Base-by-base conservation (phyloP, 1,140 invertebrate species). In the Homalodisca vitripennis region DNA sequence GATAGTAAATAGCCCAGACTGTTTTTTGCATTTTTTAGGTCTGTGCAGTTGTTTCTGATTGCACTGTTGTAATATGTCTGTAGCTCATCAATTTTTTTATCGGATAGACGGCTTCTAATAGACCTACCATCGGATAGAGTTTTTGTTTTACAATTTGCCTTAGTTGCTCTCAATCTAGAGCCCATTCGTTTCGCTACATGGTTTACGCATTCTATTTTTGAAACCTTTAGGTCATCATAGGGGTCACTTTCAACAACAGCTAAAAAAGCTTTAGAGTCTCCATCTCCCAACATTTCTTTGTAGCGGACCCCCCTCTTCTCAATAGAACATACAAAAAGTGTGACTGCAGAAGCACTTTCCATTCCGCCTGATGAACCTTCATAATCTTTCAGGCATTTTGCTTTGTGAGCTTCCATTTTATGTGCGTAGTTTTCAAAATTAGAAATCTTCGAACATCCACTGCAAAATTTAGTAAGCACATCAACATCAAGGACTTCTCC, bases 261-360 rank as follows among this genome's bases (percentile, higher is more conserved):
- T 20, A n/a, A 24, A 51, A 26, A 30, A 48, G n/a, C 64, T 20
- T 71, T 63, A 26, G 65, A 64, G 62, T 74, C 72, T 22, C 69
- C 72, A 32, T 74, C 71, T 29, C 71, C 66, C 24, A 74, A 64
- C 55, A 71, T 69, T 22, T 67, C 24, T 27, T 32, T 32, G 51
- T 73, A 73, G 48, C 62, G 64, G 30, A 72, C 66, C 2, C 34
- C 34, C 27, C 30, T 22, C 14, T 14, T 12, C 3, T 10, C 26
- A 10, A 31, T 26, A 3, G 57, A 62, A 10, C 27, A 10, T 20
- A 6, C 30, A n/a, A 64, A 64, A 32, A 64, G 3, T 41, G 27
- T 17, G 30, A 41, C 12, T 14, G 30, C 62, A 13, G n/a, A 17
- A 1, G 30, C 30, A 34, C n/a, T 26, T 27, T 64, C 62, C 62